Base-by-base conservation (phyloP, 2,113 vertebrate species). In the Nerophis lumbriciformis region DNA sequence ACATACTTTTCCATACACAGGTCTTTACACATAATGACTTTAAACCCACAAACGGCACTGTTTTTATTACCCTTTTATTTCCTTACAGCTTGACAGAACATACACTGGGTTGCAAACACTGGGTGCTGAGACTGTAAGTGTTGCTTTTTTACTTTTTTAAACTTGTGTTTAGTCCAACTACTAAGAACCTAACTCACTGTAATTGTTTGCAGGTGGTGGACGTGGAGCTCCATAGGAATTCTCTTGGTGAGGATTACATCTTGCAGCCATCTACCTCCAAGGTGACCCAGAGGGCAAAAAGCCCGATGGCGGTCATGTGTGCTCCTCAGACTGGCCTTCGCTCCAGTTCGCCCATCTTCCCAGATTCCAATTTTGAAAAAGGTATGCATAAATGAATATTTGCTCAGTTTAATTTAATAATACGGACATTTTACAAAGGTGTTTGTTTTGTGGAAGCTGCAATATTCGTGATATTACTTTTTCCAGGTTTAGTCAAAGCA, bases 61-160 rank as follows among this genome's bases (percentile, higher is more conserved):
- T 19, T 53, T 16, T 5, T 52, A 16, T 8, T 7, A 51, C 49
- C 5, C 10, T 36, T 57, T 57, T 16, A 11, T 81, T 59, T 82
- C 82, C 76, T 15, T 60, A 57, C 84, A 99, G 97, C 74, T 99
- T 88, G 97, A 99, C 87, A 92, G 96, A 89, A 99, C 97, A 0
- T 99, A 99, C 74, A 99, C 97, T 19, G 97, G 97, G 61, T 85
- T 99, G 62, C 97, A 99, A 92, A 99, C 95, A 1, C 92, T 99
- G 1, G 97, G 97, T 0, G 96, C 96, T 60, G 97, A 99, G 90
- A 99, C 96, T 75, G 97, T 98, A 90, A 85, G 93, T 72, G 39
- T 6, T 59, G 12, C 37, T n/a, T 53, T 28, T 53, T 14, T 66
- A 28, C 28, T 62, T 66, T 55, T 15, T 38, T n/a, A n/a, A 5